phyloP scores from a whole-genome alignment of 2,888 invertebrate species.

The Mythimna vitellina region DNA sequence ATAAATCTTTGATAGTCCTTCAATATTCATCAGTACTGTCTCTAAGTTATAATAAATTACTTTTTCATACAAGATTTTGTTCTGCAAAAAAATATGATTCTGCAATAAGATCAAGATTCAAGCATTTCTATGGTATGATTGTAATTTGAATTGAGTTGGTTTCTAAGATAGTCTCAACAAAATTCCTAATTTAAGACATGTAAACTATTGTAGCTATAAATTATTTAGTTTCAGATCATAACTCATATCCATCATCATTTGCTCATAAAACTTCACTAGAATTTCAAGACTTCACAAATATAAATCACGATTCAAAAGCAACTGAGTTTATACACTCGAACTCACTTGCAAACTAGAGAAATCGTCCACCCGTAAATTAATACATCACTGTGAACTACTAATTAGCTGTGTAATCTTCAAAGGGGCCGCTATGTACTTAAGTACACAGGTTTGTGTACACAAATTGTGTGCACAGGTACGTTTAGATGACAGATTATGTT shows the following conservation, averaged over 20 bases:
- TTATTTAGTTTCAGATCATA: slow-evolving; percentile 33
- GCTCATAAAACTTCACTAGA: slow-evolving; percentile 8
- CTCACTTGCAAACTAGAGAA: slow-evolving; percentile 72
- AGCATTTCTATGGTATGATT: neutral
- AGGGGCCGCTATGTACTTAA: slow-evolving; percentile 52
- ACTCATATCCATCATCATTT: slow-evolving; percentile 23
- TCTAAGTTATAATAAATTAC: neutral
- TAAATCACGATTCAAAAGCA: slow-evolving; percentile 45
- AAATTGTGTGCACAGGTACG: slow-evolving; percentile 51
- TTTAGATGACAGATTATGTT: slow-evolving; percentile 56
- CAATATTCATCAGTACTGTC: neutral
- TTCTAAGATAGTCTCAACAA: slow-evolving; percentile 16
- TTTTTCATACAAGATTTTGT: neutral
- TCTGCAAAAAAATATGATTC: neutral
- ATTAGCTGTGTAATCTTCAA: slow-evolving; percentile 72
- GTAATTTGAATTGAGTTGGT: slow-evolving; percentile 6
- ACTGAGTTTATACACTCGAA: slow-evolving; percentile 70
- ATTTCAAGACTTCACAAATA: slow-evolving; percentile 37
- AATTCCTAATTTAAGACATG: slow-evolving; percentile 9
- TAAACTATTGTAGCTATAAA: slow-evolving; percentile 1
- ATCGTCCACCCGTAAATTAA: slow-evolving; percentile 74
- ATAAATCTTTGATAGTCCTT: neutral
- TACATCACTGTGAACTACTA: slow-evolving; percentile 77
- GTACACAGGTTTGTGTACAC: slow-evolving; percentile 45
- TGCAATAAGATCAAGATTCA: neutral